Base-by-base conservation (phyloP, 1,140 invertebrate species). In the Drosophila saltans region DNA sequence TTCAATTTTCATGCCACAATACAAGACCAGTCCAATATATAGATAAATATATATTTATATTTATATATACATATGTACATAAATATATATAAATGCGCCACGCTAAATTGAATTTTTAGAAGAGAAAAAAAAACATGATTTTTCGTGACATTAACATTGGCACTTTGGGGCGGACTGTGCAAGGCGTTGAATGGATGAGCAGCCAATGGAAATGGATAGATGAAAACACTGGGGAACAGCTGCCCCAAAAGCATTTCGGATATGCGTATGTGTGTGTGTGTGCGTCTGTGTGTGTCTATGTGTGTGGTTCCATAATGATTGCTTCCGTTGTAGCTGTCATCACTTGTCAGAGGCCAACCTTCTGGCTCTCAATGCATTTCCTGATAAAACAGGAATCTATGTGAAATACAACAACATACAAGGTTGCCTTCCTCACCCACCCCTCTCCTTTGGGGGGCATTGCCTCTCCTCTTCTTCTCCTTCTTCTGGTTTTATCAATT, bases 101-200 rank as follows among this genome's bases (percentile, higher is more conserved):
- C 65, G 61, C 45, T 9, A 61, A 88, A 76, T 73, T 88, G 67
- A 71, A 74, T 77, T 75, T 81, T 72, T 24, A 71, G 45, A 24
- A 30, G 16, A 16, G 16, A 16, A 30, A 30, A 9, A 52, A 75
- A 70, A 79, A 72, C 72, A 83, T 86, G 71, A 88, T 89, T 89
- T 7, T 81, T 84, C 80, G 69, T 89, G 84, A 84, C 85, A 89
- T 84, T 89, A 81, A 89, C 84, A 89, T 89, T 89, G 84, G 58
- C 75, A 70, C 60, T 89, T 78, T 83, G 59, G 64, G 62, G 68
- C 69, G 43, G 70, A 40, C 67, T 69, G 52, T 72, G 59, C 48
- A 64, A 64, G 66, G 55, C 78, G 67, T 73, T 84, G 75, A 80
- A 81, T 83, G 73, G 75, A 48, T 52, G 45, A 52, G 8, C 45